Evolutionary conservation across 2,888 invertebrate genomes (phyloP).

Genomic region (Folsomia manolachei): DNA sequence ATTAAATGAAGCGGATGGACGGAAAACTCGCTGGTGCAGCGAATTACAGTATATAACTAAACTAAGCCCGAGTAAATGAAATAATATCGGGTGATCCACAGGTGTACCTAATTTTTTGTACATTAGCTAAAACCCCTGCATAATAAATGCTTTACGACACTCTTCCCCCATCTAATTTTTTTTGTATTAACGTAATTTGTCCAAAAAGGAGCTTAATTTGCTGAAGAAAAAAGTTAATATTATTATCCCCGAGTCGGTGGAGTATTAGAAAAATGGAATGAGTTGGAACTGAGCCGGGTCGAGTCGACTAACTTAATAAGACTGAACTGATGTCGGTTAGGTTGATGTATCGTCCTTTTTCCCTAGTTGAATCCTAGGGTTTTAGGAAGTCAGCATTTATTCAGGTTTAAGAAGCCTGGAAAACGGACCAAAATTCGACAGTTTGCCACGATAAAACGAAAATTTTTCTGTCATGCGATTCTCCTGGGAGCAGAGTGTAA

Average conservation of each 20-base stretch:
- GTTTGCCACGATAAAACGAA: constrained; percentile 51
- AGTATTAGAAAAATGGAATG: too few relatives aligned
- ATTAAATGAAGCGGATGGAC: constrained; percentile 13
- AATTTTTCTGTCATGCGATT: constrained; percentile 50
- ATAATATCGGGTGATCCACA: constrained; percentile 44
- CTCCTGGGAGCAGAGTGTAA: constrained; percentile 37
- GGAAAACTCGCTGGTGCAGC: background rate
- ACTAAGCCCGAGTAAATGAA: too few relatives aligned
- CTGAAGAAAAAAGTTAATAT: constrained; percentile 25
- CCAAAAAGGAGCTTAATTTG: constrained; percentile 30
- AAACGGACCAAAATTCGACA: constrained; percentile 50
- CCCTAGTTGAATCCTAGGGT: background rate
- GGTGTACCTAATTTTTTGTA: constrained; percentile 35
- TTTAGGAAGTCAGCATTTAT: constrained; percentile 41
- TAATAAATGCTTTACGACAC: constrained; percentile 16
- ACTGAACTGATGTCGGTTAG: background rate
- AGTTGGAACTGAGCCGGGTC: too few relatives aligned
- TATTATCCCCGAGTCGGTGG: constrained; percentile 7
- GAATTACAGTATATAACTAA: constrained; percentile 14
- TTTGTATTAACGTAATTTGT: constrained; percentile 29
- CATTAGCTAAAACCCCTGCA: constrained; percentile 17
- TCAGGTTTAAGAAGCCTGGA: constrained; percentile 18
- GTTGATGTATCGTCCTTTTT: constrained; percentile 11
- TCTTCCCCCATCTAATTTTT: constrained; percentile 8
- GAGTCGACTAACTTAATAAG: too few relatives aligned